phyloP scores from a whole-genome alignment of 2,797 vertebrate species.

The Strix occidentalis region DNA sequence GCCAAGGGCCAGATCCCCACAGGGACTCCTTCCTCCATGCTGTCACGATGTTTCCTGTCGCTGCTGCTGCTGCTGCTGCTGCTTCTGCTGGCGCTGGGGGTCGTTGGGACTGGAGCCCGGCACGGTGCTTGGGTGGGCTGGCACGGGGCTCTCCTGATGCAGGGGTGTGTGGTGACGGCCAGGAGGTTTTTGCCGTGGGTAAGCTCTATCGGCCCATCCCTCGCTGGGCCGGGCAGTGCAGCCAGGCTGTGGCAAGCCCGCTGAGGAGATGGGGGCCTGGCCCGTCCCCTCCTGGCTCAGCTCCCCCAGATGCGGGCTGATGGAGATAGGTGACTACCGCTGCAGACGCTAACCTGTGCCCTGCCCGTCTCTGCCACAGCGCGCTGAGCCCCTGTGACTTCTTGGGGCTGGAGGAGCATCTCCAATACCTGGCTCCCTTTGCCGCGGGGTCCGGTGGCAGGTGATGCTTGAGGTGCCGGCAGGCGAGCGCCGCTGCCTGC shows the following conservation, averaged over 20 bases:
- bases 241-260: fast-evolving
- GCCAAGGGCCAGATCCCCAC: neutral
- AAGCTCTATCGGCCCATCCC: fast-evolving
- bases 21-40: slow-evolving; percentile 7
- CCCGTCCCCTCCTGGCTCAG: neutral
- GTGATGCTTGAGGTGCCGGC: neutral
- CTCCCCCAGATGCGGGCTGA: neutral
- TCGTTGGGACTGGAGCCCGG: neutral
- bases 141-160: neutral
- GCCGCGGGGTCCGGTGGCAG: fast-evolving
- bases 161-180: neutral
- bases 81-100: neutral
- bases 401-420: neutral
- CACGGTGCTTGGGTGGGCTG: neutral
- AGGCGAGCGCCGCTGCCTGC: neutral
- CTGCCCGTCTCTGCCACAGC: neutral
- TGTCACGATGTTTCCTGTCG: slow-evolving; percentile 7
- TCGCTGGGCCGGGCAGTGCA: neutral
- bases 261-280: neutral
- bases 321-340: neutral
- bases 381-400: fast-evolving
- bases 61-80: neutral
- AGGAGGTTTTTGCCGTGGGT: neutral
- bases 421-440: neutral
- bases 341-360: neutral